Evolutionary conservation across 2,888 invertebrate genomes (phyloP), one percentile per base, ranked within the genome.

Genomic region (Apotomis turbidana): DNA sequence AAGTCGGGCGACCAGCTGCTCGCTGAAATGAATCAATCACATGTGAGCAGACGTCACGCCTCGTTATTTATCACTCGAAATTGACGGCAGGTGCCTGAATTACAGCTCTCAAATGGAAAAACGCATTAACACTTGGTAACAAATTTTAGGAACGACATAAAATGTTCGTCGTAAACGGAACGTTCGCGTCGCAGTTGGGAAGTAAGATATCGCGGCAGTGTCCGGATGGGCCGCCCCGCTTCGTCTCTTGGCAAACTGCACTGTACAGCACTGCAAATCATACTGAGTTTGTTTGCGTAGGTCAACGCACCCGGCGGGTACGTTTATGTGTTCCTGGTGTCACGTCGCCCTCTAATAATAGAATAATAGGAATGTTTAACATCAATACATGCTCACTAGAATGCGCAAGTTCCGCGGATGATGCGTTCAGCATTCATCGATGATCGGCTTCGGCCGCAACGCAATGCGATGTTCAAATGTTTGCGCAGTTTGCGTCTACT

Each of bases 271-370:
- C 89, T 90, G 90, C 91, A 92, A 91, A 93, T 93, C 91, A 90
- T 90, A 90, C 83, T 80, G 85, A 89, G 88, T 90, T 89, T 90
- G 90, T 90, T 92, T 87, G 90, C 89, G 87, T 85, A 88, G 93
- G 93, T 92, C 92, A 91, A 90, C 86, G 93, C 88, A 86, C 93
- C 86, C 87, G 81, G 79, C 81, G 84, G 83, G 82, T 86, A 87
- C 89, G 85, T 90, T 91, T 90, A 90, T 91, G 88, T 90, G 89
- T 92, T 93, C 91, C 93, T 92, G 88, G 89, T 93, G 93, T 92
- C 92, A 90, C 89, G 85, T 87, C 87, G 87, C 89, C 87, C 85
- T 87, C 90, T 91, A 93, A 90, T 92, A 92, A 92, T 93, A 93
- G 92, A 84, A 84, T 84, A 81, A 90, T 90, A 88, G 90, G 88